A percentile compares a stretch with the other conserved stretches of the same genome.
Evolutionary conservation across 2,797 vertebrate species (phyloP).

Genomic region (Centropyge bicolor): DNA sequence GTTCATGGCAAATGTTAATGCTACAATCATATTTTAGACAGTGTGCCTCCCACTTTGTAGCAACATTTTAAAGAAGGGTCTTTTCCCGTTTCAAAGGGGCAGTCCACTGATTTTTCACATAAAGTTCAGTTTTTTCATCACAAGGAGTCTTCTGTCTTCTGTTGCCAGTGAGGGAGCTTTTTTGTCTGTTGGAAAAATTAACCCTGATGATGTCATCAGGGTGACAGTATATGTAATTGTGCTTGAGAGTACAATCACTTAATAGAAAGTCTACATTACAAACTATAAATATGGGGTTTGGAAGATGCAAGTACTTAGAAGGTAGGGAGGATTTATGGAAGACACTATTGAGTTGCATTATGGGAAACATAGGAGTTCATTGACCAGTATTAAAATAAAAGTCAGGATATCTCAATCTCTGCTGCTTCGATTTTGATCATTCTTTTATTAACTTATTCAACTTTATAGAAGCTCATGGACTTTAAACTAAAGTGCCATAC

Average conservation of each 20-base stretch:
- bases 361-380: not conserved
- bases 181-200: not conserved
- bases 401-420: not conserved
- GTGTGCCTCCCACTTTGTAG: conserved; percentile 1
- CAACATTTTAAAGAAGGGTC: not conserved
- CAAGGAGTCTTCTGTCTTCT: not conserved
- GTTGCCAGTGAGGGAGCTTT: too few species aligned
- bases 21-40: conserved; percentile 5
- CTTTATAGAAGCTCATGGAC: not conserved
- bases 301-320: not conserved
- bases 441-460: not conserved
- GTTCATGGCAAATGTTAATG: conserved; percentile 3
- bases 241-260: not conserved
- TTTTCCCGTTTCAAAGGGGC: conserved; percentile 7
- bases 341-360: not conserved
- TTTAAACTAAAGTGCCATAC: not conserved
- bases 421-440: not conserved
- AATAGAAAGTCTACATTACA: too few species aligned
- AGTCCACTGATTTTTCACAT: not conserved
- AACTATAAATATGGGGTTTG: not conserved
- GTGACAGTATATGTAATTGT: not conserved
- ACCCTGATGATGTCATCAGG: not conserved
- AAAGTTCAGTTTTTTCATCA: not conserved
- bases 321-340: not conserved
- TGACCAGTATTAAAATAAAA: not conserved